Percentiles rank a stretch among this genome's conserved stretches.
Evolutionary conservation across 1,140 invertebrate genomes (phyloP).

Genomic region (Drosophila neocordata): DNA sequence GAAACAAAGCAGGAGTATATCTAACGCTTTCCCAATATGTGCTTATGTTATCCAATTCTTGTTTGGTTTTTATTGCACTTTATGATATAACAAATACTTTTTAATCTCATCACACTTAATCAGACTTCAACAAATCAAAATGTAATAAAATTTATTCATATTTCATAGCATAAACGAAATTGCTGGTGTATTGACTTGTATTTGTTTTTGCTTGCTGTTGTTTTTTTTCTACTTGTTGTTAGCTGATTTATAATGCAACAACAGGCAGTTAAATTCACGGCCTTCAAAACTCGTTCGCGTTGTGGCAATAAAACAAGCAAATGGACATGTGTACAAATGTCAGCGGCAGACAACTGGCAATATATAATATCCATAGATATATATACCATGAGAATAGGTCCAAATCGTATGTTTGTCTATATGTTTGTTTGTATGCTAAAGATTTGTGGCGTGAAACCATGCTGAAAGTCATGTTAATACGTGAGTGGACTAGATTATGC

Average conservation of each 20-base stretch:
- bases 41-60: neutral
- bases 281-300: conserved; percentile 37
- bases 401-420: conserved; percentile 5
- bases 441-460: conserved; percentile 47
- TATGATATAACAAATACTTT: conserved; percentile 40
- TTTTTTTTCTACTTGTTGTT: conserved; percentile 32
- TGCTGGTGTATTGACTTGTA: neutral
- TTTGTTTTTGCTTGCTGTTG: neutral
- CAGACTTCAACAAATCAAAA: conserved; percentile 38
- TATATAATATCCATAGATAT: conserved; percentile 20
- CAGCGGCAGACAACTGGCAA: conserved; percentile 25
- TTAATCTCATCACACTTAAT: conserved; percentile 67
- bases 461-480: conserved; percentile 57
- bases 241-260: conserved; percentile 65
- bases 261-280: conserved; percentile 37
- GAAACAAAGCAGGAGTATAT: no score
- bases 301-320: conserved; percentile 48
- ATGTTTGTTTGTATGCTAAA: conserved; percentile 35
- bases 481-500: conserved; percentile 45
- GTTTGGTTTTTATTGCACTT: conserved; percentile 27
- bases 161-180: conserved; percentile 45
- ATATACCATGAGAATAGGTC: neutral
- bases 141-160: conserved; percentile 41
- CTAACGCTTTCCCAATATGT: no score
- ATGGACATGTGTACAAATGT: conserved; percentile 55